phyloP scores from a whole-genome alignment of 2,888 invertebrate genomes.

The Thereva unica region DNA sequence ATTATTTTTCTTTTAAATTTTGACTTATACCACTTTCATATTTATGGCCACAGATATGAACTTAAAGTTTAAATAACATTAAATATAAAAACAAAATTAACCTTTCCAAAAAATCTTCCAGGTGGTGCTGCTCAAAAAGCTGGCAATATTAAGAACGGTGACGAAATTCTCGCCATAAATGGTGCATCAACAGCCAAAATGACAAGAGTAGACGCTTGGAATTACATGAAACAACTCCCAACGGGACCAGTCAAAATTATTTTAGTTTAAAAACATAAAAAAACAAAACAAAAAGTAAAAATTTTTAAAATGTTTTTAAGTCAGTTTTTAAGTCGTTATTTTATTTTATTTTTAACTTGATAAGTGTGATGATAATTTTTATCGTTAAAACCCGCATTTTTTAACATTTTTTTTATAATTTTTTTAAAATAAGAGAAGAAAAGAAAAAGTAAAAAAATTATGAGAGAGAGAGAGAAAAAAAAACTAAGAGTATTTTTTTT shows the following conservation, averaged over 20 bases:
- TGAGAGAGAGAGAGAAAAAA: neutral
- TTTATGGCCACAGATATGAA: too few species aligned
- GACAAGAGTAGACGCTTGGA: constrained; percentile 95
- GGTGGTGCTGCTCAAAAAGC: constrained; percentile 89
- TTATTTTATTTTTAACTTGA: too few species aligned
- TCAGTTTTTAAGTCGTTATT: too few species aligned
- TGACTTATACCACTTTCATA: too few species aligned
- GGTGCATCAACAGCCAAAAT: constrained; percentile 78
- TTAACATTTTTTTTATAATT: neutral
- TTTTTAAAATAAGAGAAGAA: neutral
- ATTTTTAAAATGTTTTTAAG: too few species aligned
- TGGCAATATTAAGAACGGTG: constrained; percentile 80
- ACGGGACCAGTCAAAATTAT: constrained; percentile 73
- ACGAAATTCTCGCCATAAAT: constrained; percentile 84
- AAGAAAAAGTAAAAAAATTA: constrained; percentile 1
- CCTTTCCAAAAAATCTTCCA: constrained; percentile 52
- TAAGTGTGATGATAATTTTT: neutral
- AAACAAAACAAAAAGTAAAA: too few species aligned
- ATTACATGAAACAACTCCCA: constrained; percentile 85
- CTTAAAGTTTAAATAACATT: neutral
- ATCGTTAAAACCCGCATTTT: constrained; percentile 3
- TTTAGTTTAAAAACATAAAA: constrained; percentile 51
- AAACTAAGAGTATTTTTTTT: too few species aligned
- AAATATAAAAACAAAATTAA: neutral
- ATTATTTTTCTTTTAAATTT: too few species aligned